Conservation (phyloP, 2,888 invertebrate species). For the Lordiphosa andalusiaca region DNA sequence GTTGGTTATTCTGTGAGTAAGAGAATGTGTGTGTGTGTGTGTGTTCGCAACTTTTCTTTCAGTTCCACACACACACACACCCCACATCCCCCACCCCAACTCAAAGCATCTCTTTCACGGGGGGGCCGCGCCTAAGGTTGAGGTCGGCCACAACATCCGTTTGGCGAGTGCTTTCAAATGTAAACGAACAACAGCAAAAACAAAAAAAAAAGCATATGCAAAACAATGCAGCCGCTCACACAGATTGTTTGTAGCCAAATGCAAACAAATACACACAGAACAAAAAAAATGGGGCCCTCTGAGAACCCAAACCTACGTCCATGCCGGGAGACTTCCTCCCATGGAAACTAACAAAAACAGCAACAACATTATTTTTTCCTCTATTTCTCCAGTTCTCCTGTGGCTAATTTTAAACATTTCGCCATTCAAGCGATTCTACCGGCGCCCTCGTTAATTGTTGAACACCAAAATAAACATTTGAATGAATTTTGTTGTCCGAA, state of each 20-base stretch:
- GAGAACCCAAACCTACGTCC: conserved; percentile 21
- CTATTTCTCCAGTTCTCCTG: conserved; percentile 24
- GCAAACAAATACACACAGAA: conserved; percentile 11
- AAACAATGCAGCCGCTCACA: conserved; percentile 55
- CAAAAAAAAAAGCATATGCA: conserved; percentile 47
- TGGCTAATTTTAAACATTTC: conserved; percentile 67
- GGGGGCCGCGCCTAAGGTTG: conserved; percentile 60
- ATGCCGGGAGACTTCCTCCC: conserved; percentile 22
- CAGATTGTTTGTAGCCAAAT: conserved; percentile 3
- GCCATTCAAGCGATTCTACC: conserved; percentile 49
- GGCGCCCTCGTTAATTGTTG: conserved; percentile 40
- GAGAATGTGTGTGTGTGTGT: too few relatives aligned
- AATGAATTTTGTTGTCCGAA: conserved; percentile 17
- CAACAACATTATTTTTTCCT: conserved; percentile 19
- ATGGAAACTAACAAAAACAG: conserved; percentile 2
- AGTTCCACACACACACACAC: too few relatives aligned
- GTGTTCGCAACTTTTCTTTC: too few relatives aligned
- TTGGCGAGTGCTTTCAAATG: conserved; percentile 72
- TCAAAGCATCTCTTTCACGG: too few relatives aligned
- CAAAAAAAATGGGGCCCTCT: conserved; percentile 6
- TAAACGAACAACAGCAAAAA: conserved; percentile 61
- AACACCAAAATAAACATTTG: conserved; percentile 46
- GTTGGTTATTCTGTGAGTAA: too few relatives aligned
- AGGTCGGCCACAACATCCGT: conserved; percentile 77
- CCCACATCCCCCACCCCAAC: too few relatives aligned